phyloP scores from a whole-genome alignment of 2,888 invertebrate species.

The Cartodere bifasciata region DNA sequence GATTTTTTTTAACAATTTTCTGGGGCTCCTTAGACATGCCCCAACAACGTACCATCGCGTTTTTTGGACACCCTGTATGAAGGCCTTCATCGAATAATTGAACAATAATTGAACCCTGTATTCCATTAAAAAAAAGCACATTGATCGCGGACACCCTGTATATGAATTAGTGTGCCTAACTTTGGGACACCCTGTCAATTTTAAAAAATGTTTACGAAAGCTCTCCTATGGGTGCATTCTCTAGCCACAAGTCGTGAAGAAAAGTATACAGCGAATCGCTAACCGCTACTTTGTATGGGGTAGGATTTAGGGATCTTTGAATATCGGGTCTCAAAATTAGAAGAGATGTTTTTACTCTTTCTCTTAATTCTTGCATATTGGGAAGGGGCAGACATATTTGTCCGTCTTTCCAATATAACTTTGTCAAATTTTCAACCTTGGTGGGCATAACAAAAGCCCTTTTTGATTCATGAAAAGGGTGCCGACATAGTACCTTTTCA shows the following conservation, averaged over 20 bases:
- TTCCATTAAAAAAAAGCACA: too few species aligned
- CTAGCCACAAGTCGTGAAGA: slow-evolving; percentile 91
- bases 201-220: slow-evolving; percentile 45
- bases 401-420: slow-evolving; percentile 79
- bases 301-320: slow-evolving; percentile 92
- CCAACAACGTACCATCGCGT: too few species aligned
- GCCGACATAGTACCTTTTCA: slow-evolving; percentile 80
- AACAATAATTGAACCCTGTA: too few species aligned
- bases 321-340: slow-evolving; percentile 79
- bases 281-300: slow-evolving; percentile 95
- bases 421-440: slow-evolving; percentile 70
- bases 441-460: slow-evolving; percentile 89
- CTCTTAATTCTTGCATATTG: slow-evolving; percentile 60
- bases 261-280: slow-evolving; percentile 87
- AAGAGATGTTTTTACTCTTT: slow-evolving; percentile 68
- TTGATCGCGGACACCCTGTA: too few species aligned
- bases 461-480: slow-evolving; percentile 95
- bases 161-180: too few species aligned
- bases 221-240: slow-evolving; percentile 95
- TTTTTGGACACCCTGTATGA: too few species aligned
- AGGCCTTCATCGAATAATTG: too few species aligned
- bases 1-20: too few species aligned
- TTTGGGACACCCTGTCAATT: not conserved
- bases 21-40: too few species aligned
- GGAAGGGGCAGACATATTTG: slow-evolving; percentile 53